A percentile compares a stretch with the other conserved stretches of the same genome.
Conservation (phyloP, 1,140 invertebrate genomes). For the Drosophila bifasciata region DNA sequence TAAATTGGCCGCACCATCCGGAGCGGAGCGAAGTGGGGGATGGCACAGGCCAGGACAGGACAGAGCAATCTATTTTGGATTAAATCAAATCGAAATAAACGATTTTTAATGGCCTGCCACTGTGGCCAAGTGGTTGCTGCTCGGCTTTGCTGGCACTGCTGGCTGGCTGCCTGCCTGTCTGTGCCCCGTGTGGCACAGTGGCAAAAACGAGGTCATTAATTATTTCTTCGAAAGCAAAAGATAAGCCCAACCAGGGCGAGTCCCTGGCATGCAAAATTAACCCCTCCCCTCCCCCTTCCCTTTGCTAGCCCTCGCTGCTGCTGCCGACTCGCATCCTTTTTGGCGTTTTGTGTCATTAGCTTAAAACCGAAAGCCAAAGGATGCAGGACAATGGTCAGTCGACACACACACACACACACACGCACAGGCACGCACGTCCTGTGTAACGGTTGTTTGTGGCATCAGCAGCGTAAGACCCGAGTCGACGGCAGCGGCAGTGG, state of each 20-base stretch:
- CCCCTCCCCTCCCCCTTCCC: no score
- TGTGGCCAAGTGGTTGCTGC: constrained; percentile 1
- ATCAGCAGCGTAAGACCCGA: constrained; percentile 20
- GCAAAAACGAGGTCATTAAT: constrained; percentile 84
- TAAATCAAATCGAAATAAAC: constrained; percentile 84
- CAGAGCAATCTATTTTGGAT: constrained; percentile 82
- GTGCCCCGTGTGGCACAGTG: constrained; percentile 66
- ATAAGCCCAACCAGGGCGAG: constrained; percentile 64
- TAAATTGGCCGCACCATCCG: constrained; percentile 68
- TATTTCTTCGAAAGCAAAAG: constrained; percentile 83
- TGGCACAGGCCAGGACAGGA: constrained; percentile 8
- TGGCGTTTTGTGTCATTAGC: constrained; percentile 82
- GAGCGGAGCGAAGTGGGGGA: not conserved
- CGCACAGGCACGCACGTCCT: constrained; percentile 40
- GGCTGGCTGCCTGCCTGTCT: constrained; percentile 9
- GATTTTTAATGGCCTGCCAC: constrained; percentile 81
- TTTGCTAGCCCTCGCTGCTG: no score
- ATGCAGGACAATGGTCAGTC: constrained; percentile 65
- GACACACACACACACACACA: constrained; percentile 11
- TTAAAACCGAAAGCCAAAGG: constrained; percentile 47
- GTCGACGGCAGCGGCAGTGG: constrained; percentile 12
- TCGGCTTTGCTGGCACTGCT: not conserved
- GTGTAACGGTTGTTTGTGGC: constrained; percentile 48
- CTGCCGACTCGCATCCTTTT: constrained; percentile 66
- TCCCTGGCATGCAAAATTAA: constrained; percentile 3